Base-by-base conservation (phyloP, 2,888 invertebrate genomes). In the Ellobium chinense region DNA sequence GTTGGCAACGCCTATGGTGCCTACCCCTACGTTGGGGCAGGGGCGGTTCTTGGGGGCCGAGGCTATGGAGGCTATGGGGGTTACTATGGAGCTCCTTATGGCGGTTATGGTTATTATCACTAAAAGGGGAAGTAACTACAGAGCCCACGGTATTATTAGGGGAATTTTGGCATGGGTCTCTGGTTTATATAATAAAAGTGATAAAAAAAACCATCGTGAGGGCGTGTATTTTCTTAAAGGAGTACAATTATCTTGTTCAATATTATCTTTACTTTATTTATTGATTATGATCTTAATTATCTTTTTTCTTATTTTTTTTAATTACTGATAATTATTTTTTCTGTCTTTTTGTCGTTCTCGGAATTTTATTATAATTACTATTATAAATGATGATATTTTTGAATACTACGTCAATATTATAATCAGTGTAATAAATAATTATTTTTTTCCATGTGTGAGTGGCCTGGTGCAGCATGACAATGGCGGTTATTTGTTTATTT, bases 1-100 rank as follows among this genome's bases (percentile, higher is more conserved):
- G 65, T 27, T n/a, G 46, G 18, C 29, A 34, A 37, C n/a, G 29
- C 24, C 21, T 68, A 76, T 65, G 76, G 56, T 34, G 70, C 46
- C 29, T 70, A 70, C 31, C 70, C 70, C 34, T 70, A 70, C 70
- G 31, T 31, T 5, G 70, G 46, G 24, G 70, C 46, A 27, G 70
- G 27, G 12, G 54, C 54, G 9, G 39, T 12, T 27, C 18, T 27
- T 27, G 36, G 24, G 3, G 70, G 46, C 46, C 29, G 29, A 9
- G 70, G 70, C 46, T 54, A 46, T 34, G 46, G 54, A 12, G 46
- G 46, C 1, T 70, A 46, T 27, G 27, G 29, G 18, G 68, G 68
- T 2, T 36, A 68, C 68, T 21, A 31, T 21, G 39, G 18, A 4
- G 36, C 2, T 21, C 37, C 34, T 36, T n/a, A 29, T 29, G 63